Conservation (phyloP, 2,797 vertebrate genomes). For the Scleropages formosus region DNA sequence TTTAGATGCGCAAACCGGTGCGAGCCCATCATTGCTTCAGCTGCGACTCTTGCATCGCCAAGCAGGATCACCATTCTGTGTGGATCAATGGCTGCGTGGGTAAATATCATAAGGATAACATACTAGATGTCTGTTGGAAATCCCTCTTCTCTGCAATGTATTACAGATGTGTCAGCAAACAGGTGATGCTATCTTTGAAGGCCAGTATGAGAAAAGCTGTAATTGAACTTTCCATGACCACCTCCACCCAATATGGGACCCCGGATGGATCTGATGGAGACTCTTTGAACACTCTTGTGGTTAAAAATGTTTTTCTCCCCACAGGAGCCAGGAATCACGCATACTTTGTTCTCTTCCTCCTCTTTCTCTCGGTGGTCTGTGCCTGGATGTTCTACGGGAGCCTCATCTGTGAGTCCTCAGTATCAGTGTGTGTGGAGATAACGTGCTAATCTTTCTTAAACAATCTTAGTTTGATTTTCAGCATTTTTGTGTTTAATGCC, state of each 20-base stretch:
- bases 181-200: background rate
- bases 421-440: no score
- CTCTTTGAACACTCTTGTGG: background rate
- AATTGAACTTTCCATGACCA: no score
- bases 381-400: conserved; percentile 80
- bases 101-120: conserved; percentile 37
- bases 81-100: conserved; percentile 90
- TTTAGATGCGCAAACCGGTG: conserved; percentile 85
- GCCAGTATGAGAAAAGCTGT: background rate
- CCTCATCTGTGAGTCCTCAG: conserved; percentile 75
- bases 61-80: conserved; percentile 88
- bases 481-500: background rate
- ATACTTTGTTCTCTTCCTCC: conserved; percentile 82
- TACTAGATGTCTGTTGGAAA: no score
- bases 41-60: conserved; percentile 85
- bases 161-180: background rate
- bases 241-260: background rate
- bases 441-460: background rate
- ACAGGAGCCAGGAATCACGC: conserved; percentile 87
- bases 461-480: background rate
- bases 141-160: background rate
- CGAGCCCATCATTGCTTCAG: conserved; percentile 81
- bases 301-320: conserved; percentile 16
- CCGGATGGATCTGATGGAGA: background rate
- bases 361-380: conserved; percentile 67